A percentile compares a stretch with the other conserved stretches of the same genome.
Conservation (phyloP, 2,113 vertebrate genomes). For the Rallus limicola region DNA sequence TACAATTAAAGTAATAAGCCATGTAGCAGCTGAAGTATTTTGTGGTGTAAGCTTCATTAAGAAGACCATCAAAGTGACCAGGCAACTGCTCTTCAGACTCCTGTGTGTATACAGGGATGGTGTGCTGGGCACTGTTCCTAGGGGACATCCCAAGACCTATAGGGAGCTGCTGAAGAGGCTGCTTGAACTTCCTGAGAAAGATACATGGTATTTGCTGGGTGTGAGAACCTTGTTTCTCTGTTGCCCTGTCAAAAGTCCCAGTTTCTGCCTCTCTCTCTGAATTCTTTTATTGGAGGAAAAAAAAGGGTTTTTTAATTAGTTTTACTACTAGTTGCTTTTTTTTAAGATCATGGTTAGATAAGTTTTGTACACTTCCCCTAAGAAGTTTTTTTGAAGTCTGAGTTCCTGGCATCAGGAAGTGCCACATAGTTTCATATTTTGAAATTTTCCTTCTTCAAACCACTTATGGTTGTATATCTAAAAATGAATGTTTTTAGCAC, state of each 20-base stretch:
- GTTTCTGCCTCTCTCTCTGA: background rate
- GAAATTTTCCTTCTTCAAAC: slow-evolving; percentile 32
- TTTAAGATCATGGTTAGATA: background rate
- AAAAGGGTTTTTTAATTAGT: background rate
- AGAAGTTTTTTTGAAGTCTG: background rate
- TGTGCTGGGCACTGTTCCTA: background rate
- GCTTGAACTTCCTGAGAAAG: background rate
- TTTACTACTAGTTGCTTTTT: background rate
- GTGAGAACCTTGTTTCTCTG: background rate
- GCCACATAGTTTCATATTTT: slow-evolving; percentile 15
- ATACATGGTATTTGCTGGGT: background rate
- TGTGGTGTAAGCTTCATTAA: background rate
- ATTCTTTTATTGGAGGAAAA: background rate
- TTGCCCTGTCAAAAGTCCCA: background rate
- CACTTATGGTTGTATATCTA: background rate
- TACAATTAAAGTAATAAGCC: background rate
- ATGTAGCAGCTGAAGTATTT: background rate
- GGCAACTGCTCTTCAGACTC: background rate
- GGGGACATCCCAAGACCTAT: background rate
- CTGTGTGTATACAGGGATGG: fast-evolving
- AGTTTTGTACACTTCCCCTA: background rate
- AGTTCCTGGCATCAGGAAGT: slow-evolving; percentile 43
- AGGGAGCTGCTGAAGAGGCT: background rate
- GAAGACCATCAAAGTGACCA: background rate
- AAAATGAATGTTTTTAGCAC: slow-evolving; percentile 15